These are phyloP conservation scores for Sparus aurata DNA, from an alignment of 2,797 vertebrate species.

Conservation along the genomic window DNA sequence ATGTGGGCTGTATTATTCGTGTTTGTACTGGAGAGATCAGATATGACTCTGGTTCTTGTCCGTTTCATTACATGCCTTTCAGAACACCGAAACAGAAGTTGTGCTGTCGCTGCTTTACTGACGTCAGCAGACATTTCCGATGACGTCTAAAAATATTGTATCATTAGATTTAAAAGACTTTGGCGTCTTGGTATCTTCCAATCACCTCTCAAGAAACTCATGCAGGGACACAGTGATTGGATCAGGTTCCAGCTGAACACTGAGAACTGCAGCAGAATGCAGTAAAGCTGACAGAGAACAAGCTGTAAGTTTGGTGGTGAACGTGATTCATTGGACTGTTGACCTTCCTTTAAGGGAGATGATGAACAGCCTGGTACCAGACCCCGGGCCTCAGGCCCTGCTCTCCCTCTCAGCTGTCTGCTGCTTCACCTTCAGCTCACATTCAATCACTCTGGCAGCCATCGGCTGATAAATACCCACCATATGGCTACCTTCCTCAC, in stretches of 20 bases:
- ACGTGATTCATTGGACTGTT: conserved; percentile 82
- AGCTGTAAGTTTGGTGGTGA: conserved; percentile 78
- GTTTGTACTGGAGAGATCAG: background rate
- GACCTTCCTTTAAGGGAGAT: conserved; percentile 85
- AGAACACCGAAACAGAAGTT: background rate
- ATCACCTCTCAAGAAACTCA: conserved; percentile 34
- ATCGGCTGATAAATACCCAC: conserved; percentile 78
- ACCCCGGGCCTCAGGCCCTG: conserved; percentile 69
- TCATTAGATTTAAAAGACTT: conserved; percentile 38
- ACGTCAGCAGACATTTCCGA: conserved; percentile 28
- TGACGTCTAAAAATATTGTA: conserved; percentile 13
- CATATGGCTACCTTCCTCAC: conserved; percentile 82
- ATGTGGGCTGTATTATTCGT: background rate
- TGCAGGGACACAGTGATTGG: conserved; percentile 43
- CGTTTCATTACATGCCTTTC: conserved; percentile 4
- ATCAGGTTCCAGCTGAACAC: conserved; percentile 62
- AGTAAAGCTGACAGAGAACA: conserved; percentile 78
- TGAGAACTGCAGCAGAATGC: conserved; percentile 64
- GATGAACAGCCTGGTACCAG: conserved; percentile 80
- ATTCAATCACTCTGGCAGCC: conserved; percentile 83
- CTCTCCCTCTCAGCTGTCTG: conserved; percentile 77
- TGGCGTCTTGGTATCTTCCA: conserved; percentile 20
- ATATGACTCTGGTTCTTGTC: conserved; percentile 4
- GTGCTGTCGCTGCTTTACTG: conserved; percentile 1
- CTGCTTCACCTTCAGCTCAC: conserved; percentile 83